Evolutionary conservation across 2,888 invertebrate genomes (phyloP), one percentile per base, ranked within the genome.

Genomic region (Lasioglossum morio): DNA sequence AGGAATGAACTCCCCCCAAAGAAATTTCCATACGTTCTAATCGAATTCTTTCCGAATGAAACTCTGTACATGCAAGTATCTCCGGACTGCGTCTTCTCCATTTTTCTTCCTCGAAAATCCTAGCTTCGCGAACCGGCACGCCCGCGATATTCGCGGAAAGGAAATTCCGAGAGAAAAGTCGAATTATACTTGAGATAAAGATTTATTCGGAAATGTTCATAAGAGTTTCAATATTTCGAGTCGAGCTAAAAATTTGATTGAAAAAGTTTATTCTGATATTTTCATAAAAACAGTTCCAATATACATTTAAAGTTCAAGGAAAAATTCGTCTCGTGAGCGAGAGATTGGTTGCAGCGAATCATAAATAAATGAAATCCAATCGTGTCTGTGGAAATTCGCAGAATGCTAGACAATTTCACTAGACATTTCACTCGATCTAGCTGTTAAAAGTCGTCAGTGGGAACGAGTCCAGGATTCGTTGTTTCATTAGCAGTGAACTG

Each of bases 401-500:
- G 57, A 10, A n/a, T 10, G 3, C 57, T 57, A 4, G 57, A 60
- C 27, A 60, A 53, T 23, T 23, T 53, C 4, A 46, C 46, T 4
- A 16, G 16, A 46, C 34, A 34, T 66, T 34, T 34, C 19, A 19
- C 66, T 34, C 1, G 66, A 66, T 34, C 66, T 16, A 14, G 19
- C 23, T 23, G 23, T 34, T 69, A 69, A 23, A 69, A 69, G 10
- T 69, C 37, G 2, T 69, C 69, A 10, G 10, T 8, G 73, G 7
- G 19, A 74, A 57, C 53, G n/a, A 57, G 48, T 66, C 43, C 19
- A 23, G 46, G 27, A 34, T 23, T 70, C 72, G 69, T 40, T 7
- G 30, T 60, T 83, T 83, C 75, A 72, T 83, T 81, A 83, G 66
- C 37, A 43, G n/a, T 14, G 48, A 37, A 81, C 43, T 34, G 37